phyloP scores from a whole-genome alignment of 2,888 invertebrate genomes.

The Molorchus minor region DNA sequence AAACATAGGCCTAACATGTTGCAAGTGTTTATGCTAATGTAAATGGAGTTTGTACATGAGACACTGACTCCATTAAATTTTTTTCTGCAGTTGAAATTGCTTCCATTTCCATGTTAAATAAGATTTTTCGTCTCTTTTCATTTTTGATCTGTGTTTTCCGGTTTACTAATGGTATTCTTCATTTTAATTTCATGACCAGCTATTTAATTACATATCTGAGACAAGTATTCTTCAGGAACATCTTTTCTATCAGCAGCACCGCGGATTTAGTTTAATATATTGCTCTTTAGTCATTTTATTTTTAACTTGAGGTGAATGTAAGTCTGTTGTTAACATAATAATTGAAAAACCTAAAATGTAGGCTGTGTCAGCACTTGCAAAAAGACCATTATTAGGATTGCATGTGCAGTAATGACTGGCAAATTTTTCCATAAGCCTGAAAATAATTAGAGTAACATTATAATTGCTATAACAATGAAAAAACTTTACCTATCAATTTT shows the following conservation, averaged over 20 bases:
- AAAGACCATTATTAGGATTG: slow-evolving; percentile 90
- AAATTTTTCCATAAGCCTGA: slow-evolving; percentile 97
- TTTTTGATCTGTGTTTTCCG: slow-evolving; percentile 89
- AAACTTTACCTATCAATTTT: slow-evolving; percentile 89
- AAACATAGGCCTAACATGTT: slow-evolving; percentile 99
- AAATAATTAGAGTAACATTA: too few species aligned
- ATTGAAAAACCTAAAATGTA: slow-evolving; percentile 99
- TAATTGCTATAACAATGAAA: too few species aligned
- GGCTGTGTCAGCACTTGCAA: slow-evolving; percentile 92
- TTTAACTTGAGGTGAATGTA: slow-evolving; percentile 98
- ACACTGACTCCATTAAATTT: slow-evolving; percentile 97
- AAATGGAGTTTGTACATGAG: slow-evolving; percentile 95
- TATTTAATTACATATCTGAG: slow-evolving; percentile 98
- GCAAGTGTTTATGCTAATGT: slow-evolving; percentile 97
- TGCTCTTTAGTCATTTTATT: slow-evolving; percentile 99
- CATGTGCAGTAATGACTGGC: slow-evolving; percentile 98
- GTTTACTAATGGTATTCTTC: slow-evolving; percentile 77
- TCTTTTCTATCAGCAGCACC: slow-evolving; percentile 99
- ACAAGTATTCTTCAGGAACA: slow-evolving; percentile 95
- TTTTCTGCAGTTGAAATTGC: slow-evolving; percentile 97
- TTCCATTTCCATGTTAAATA: slow-evolving; percentile 99
- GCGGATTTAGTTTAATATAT: slow-evolving; percentile 96
- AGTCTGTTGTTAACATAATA: slow-evolving; percentile 99
- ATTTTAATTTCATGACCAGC: slow-evolving; percentile 95
- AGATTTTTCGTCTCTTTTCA: slow-evolving; percentile 90